These are phyloP conservation scores for Porites cylindrica DNA, from an alignment of 92 coral and sea anemone species.

Conservation along the genomic window DNA sequence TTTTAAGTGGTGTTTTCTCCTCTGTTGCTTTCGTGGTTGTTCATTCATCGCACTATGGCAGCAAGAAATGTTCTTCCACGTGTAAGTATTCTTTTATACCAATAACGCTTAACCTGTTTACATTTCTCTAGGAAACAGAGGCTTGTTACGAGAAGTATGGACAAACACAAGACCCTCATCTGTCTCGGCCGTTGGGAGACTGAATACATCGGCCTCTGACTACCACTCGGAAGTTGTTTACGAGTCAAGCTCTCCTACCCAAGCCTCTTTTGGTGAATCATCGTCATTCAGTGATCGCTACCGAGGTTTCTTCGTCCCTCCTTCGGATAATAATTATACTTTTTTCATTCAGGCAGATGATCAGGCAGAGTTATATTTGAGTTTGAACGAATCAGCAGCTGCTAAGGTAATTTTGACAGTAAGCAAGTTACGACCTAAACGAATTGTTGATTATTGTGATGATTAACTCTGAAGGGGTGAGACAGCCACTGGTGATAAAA, in stretches of 20 bases:
- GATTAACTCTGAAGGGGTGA: too few relatives aligned
- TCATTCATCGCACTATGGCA: too few relatives aligned
- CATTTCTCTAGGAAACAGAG: constrained; percentile 74
- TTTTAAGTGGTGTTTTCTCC: too few relatives aligned
- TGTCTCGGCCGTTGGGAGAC: constrained; percentile 67
- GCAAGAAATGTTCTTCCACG: too few relatives aligned
- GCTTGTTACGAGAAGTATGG: constrained; percentile 85
- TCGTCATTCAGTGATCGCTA: constrained; percentile 74
- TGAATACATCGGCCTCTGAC: constrained; percentile 62
- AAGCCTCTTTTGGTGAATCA: constrained; percentile 72
- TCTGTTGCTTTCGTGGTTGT: too few relatives aligned
- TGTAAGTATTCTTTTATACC: too few relatives aligned
- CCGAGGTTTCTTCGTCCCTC: constrained; percentile 87
- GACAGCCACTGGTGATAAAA: too few relatives aligned
- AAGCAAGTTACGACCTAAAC: neutral
- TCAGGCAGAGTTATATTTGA: constrained; percentile 77
- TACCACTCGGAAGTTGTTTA: constrained; percentile 69
- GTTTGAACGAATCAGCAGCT: constrained; percentile 52
- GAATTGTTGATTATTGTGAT: too few relatives aligned
- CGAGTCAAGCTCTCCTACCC: constrained; percentile 66
- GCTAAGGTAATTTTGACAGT: constrained; percentile 56
- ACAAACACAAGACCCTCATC: constrained; percentile 58
- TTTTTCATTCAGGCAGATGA: constrained; percentile 81
- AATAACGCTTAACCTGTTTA: neutral
- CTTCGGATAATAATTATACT: constrained; percentile 83